Percentiles rank a stretch among this genome's conserved stretches.
Evolutionary conservation across 2,888 invertebrate genomes (phyloP).

Genomic region (Linnaemya tessellans): DNA sequence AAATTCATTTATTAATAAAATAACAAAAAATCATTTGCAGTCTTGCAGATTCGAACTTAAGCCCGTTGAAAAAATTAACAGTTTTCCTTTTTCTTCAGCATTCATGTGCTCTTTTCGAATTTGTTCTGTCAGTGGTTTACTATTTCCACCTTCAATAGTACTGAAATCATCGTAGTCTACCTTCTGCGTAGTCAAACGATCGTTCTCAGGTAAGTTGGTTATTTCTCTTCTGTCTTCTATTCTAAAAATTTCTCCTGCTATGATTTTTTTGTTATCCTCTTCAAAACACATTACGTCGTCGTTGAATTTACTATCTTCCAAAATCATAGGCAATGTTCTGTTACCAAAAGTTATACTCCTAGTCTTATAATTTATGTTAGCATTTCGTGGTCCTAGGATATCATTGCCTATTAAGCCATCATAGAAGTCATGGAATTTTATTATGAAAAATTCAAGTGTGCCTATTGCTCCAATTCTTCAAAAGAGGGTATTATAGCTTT

Average conservation of each 20-base stretch:
- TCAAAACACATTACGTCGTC: no score
- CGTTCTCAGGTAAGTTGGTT: background rate
- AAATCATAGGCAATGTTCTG: background rate
- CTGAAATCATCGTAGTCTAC: conserved; percentile 7
- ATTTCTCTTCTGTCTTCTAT: background rate
- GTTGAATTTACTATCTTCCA: background rate
- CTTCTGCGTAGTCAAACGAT: conserved; percentile 18
- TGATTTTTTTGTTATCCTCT: no score
- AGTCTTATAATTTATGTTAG: background rate
- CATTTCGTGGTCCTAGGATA: background rate
- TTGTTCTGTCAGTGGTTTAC: conserved; percentile 8
- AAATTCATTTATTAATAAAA: no score
- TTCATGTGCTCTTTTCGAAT: background rate
- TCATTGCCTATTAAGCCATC: conserved; percentile 23
- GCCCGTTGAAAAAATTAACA: no score
- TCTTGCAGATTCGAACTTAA: no score
- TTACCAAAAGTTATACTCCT: background rate
- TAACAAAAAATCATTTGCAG: no score
- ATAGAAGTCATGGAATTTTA: conserved; percentile 16
- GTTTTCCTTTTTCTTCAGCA: background rate
- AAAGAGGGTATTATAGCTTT: conserved; percentile 8
- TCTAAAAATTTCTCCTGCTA: no score
- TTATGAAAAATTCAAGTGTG: conserved; percentile 29
- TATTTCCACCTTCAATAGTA: background rate
- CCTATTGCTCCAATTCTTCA: background rate